Percentiles rank a stretch among this genome's conserved stretches.
Conservation (phyloP, 2,113 vertebrate genomes). For the Alosa alosa region DNA sequence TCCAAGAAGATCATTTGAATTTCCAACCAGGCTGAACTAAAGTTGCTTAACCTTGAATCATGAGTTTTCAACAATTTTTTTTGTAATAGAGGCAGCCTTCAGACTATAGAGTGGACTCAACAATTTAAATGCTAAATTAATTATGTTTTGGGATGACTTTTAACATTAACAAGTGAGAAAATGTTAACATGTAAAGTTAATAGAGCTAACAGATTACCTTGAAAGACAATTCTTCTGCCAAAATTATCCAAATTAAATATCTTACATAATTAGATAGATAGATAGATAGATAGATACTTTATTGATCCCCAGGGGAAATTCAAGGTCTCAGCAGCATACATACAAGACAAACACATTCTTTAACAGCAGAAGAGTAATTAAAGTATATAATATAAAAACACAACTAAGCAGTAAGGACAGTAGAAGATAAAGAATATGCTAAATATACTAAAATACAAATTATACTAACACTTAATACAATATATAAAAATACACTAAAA, state of each 20-base stretch:
- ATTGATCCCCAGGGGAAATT: no score
- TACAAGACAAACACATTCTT: no score
- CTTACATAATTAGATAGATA: background rate
- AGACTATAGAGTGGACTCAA: background rate
- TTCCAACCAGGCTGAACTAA: background rate
- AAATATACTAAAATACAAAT: no score
- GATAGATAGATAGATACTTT: no score
- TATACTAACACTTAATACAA: no score
- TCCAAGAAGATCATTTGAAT: background rate
- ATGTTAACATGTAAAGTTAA: background rate
- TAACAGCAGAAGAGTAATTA: no score
- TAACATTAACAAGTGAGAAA: background rate
- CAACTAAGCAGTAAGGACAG: no score
- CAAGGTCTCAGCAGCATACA: no score
- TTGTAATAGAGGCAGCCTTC: background rate
- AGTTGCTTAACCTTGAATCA: constrained; percentile 1
- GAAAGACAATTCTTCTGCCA: background rate
- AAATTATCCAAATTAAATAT: background rate
- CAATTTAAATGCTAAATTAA: background rate
- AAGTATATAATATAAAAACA: no score
- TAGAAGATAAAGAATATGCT: no score
- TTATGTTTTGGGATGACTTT: background rate
- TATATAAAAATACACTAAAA: no score
- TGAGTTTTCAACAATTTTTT: background rate
- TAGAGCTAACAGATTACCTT: background rate